Evolutionary conservation across 2,113 vertebrate genomes (phyloP).

Genomic region (Cyanoliseus patagonus): DNA sequence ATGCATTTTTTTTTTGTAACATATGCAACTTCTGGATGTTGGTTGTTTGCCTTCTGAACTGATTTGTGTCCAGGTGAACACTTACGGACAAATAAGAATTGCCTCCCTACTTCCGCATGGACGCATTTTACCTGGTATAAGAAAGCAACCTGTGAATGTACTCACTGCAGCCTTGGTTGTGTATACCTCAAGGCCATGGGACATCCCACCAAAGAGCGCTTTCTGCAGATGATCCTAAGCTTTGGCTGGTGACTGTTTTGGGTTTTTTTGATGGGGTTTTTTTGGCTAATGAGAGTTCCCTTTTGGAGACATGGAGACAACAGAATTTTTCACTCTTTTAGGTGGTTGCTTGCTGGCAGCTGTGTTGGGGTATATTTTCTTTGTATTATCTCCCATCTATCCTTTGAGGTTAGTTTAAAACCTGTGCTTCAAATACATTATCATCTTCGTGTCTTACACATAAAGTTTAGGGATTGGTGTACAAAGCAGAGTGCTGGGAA

Average conservation of each 20-base stretch:
- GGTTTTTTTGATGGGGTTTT: background rate
- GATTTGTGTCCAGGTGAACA: background rate
- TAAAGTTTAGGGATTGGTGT: background rate
- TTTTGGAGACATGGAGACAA: background rate
- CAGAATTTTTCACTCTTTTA: background rate
- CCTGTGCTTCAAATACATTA: background rate
- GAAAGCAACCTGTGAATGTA: background rate
- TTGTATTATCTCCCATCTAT: background rate
- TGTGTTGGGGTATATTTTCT: background rate
- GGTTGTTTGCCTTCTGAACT: background rate
- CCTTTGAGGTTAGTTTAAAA: background rate
- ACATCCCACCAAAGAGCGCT: background rate
- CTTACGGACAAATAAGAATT: background rate
- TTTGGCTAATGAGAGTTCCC: background rate
- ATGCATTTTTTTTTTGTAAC: background rate
- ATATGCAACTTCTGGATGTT: background rate
- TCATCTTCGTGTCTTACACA: background rate
- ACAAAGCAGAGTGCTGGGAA: background rate
- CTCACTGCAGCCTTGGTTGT: background rate
- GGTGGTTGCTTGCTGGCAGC: background rate
- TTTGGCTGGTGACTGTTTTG: background rate
- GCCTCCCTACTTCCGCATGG: background rate
- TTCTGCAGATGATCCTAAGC: background rate
- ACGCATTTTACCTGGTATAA: background rate
- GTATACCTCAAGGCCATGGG: background rate